Percentiles rank a stretch among this genome's conserved stretches.
These are phyloP conservation scores for Poecile atricapillus DNA, from an alignment of 2,113 vertebrate genomes.

Conservation along the genomic window DNA sequence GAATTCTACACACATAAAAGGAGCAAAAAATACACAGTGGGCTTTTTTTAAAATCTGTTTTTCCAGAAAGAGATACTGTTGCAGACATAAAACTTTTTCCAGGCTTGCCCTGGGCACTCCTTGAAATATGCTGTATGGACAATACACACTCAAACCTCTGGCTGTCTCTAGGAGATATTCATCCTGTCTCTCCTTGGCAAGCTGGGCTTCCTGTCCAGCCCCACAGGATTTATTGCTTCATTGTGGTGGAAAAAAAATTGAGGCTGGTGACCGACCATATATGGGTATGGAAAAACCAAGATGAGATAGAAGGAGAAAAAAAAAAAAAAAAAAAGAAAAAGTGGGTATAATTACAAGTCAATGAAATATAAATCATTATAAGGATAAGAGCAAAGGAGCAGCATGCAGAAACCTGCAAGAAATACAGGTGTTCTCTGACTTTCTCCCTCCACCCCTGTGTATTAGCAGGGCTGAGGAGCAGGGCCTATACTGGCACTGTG, in stretches of 20 bases:
- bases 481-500: background rate
- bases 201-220: constrained; percentile 55
- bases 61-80: constrained; percentile 25
- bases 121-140: constrained; percentile 14
- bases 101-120: constrained; percentile 33
- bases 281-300: constrained; percentile 23
- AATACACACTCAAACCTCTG: background rate
- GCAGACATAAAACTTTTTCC: constrained; percentile 33
- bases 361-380: constrained; percentile 33
- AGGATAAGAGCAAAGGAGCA: background rate
- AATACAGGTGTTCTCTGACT: constrained; percentile 1
- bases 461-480: background rate
- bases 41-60: background rate
- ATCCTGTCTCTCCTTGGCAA: constrained; percentile 52
- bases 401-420: constrained; percentile 11
- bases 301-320: background rate
- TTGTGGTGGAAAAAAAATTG: constrained; percentile 35
- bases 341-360: constrained; percentile 33
- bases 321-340: background rate
- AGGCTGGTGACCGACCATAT: constrained; percentile 45
- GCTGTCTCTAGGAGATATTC: constrained; percentile 4
- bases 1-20: background rate
- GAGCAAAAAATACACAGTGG: background rate
- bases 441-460: background rate
- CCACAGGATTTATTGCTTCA: constrained; percentile 52